These are phyloP conservation scores for Puntigrus tetrazona DNA, from an alignment of 2,113 vertebrate species.

Conservation along the genomic window DNA sequence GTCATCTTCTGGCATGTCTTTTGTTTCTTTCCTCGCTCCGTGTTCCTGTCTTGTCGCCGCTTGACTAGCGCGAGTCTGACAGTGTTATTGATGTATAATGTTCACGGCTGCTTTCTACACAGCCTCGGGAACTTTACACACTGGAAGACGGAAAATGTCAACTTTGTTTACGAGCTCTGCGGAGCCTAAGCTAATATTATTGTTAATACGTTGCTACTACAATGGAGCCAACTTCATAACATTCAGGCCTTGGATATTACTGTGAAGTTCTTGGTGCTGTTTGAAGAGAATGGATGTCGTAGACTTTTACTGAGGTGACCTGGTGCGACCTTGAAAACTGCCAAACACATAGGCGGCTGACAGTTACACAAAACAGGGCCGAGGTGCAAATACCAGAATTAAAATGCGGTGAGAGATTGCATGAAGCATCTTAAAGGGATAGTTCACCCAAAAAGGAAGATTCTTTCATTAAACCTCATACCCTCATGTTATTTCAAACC, in stretches of 20 bases:
- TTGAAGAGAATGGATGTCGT: neutral
- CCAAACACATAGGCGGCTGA: neutral
- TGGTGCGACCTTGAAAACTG: constrained; percentile 4
- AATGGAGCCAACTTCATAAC: constrained; percentile 20
- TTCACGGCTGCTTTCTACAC: constrained; percentile 34
- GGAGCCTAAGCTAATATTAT: constrained; percentile 32
- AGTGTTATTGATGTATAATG: constrained; percentile 16
- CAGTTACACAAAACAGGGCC: constrained; percentile 24
- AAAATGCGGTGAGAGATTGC: neutral
- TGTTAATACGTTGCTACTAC: constrained; percentile 26
- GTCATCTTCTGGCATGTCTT: constrained; percentile 36
- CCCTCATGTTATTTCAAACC: no score
- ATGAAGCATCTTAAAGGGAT: no score
- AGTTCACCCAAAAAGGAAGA: no score
- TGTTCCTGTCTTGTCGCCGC: constrained; percentile 6
- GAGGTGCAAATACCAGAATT: constrained; percentile 9
- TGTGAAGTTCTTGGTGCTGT: neutral
- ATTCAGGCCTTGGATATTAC: constrained; percentile 10
- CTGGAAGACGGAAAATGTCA: constrained; percentile 37
- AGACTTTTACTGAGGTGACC: constrained; percentile 7
- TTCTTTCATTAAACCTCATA: no score
- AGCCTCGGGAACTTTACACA: constrained; percentile 26
- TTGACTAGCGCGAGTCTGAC: constrained; percentile 32
- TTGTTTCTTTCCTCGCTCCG: constrained; percentile 8
- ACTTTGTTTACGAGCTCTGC: neutral